Conservation (phyloP, 2,113 vertebrate genomes). For the Onychorhynchus coronatus region DNA sequence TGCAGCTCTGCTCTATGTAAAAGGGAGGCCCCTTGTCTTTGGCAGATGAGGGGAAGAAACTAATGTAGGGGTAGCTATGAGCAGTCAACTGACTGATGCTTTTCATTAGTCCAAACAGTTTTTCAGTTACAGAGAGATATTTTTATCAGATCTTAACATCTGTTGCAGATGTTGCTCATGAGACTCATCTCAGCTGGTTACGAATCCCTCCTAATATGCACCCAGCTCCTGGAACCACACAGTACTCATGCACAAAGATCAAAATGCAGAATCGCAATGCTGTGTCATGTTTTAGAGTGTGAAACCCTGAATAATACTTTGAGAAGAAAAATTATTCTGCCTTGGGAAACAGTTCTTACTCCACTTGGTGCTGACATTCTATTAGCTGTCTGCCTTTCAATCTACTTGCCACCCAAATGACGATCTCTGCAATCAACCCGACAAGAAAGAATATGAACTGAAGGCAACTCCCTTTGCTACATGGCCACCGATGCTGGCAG, state of each 20-base stretch:
- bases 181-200: neutral
- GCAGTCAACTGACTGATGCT: neutral
- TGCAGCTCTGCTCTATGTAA: neutral
- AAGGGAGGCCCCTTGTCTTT: neutral
- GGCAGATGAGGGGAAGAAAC: neutral
- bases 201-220: neutral
- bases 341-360: neutral
- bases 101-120: neutral
- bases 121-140: neutral
- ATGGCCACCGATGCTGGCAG: accelerated
- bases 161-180: neutral
- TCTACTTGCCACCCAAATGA: neutral
- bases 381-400: neutral
- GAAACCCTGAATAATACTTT: neutral
- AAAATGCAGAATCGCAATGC: neutral
- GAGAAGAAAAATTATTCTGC: neutral
- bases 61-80: neutral
- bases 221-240: neutral
- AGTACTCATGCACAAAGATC: neutral
- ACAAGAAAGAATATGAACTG: neutral
- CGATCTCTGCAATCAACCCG: neutral
- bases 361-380: accelerated
- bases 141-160: neutral
- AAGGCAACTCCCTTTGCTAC: neutral
- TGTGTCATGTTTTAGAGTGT: neutral